Evolutionary conservation across 2,888 invertebrate genomes (phyloP), one percentile per base, ranked within the genome.

Genomic region (Lithophane ornitopus): DNA sequence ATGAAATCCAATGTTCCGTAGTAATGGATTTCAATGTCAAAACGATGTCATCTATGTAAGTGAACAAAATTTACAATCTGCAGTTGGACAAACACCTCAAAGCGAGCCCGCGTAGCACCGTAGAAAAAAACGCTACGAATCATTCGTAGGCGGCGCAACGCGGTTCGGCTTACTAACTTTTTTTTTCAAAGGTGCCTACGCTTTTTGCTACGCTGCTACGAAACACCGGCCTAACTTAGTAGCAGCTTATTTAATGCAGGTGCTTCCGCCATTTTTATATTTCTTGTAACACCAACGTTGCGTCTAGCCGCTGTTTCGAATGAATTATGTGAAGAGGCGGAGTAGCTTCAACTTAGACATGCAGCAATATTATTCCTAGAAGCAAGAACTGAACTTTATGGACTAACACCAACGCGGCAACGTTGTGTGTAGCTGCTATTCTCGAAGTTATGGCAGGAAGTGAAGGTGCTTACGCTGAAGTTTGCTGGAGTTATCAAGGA

Each of bases 231-330:
- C 34, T 22, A 19, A 67, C 41, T 59, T 49, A 49, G 26, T 28
- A 41, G 62, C 39, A 52, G 46, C 26, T 39, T 49, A 74, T 59
- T 41, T 70, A 46, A 56, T 59, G 70, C 74, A 73, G 67, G 70
- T 84, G 58, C 34, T 12, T 11, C 67, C 28, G 54, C 28, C 34
- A 72, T 73, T 76, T 76, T 84, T 73, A 85, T 73, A 56, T 14
- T 68, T 73, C 28, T 49, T 16, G 59, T 68, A 52, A 58, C 12
- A 19, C 7, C 59, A 4, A 80, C 66, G 52, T 52, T 63, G 72
- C 34, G 63, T 85, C 72, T 81, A 85, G 85, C 85, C 77, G 56
- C 70, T 61, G 44, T 85, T 70, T 67, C 34, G 41, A 28, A 58
- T 73, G 70, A 85, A 58, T 77, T 81, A 82, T 65, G 68, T 65